Evolutionary conservation across 2,888 invertebrate genomes (phyloP).

Genomic region (Tromatobia lineatoria): DNA sequence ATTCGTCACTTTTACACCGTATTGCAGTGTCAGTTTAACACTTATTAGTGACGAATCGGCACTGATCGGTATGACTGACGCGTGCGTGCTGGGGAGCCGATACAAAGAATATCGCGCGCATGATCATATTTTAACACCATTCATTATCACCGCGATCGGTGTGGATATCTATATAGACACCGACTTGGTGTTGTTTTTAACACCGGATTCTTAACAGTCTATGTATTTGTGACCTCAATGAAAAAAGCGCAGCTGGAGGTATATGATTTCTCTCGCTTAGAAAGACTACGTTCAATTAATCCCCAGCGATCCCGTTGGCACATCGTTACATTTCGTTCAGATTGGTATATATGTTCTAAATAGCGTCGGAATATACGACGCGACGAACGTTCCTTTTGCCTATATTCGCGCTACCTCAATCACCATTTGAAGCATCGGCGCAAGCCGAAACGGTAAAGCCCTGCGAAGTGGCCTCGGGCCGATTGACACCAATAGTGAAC

Average conservation of each 20-base stretch:
- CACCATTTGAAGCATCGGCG: constrained; percentile 39
- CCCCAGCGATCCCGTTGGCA: neutral
- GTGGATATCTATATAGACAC: too few relatives aligned
- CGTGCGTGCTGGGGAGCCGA: too few relatives aligned
- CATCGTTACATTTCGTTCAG: constrained; percentile 1
- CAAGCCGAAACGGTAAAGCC: constrained; percentile 40
- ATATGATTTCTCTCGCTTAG: neutral
- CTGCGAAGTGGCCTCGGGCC: constrained; percentile 37
- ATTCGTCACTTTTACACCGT: too few relatives aligned
- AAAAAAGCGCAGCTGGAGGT: neutral
- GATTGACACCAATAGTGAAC: constrained; percentile 54
- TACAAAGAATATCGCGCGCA: too few relatives aligned
- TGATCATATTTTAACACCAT: too few relatives aligned
- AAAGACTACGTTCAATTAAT: neutral
- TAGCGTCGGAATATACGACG: constrained; percentile 12
- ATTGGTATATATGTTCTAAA: constrained; percentile 5
- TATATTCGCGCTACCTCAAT: constrained; percentile 35
- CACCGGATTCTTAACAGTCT: too few relatives aligned
- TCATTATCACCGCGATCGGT: too few relatives aligned
- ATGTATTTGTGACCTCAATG: neutral
- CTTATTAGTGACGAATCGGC: too few relatives aligned
- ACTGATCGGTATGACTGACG: too few relatives aligned
- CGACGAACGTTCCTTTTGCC: neutral
- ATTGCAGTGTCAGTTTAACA: too few relatives aligned
- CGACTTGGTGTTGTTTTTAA: too few relatives aligned